These are phyloP conservation scores for Melinopterus prodromus DNA, from an alignment of 2,888 invertebrate species.

Conservation along the genomic window DNA sequence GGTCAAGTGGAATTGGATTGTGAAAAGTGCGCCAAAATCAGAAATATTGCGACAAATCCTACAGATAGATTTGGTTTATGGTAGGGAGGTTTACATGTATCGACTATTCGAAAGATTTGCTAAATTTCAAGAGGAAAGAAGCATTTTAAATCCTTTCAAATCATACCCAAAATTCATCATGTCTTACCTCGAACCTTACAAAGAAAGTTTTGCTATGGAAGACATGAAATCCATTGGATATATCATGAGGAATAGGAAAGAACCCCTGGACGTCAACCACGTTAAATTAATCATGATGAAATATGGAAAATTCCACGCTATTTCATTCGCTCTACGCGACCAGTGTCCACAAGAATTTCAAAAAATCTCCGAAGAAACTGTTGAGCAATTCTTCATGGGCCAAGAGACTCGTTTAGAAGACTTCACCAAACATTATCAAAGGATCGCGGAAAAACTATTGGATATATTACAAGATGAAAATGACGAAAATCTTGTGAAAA, in stretches of 20 bases:
- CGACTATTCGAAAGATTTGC: constrained; percentile 46
- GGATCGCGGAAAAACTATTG: neutral
- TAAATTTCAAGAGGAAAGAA: constrained; percentile 43
- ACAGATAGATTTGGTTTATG: constrained; percentile 44
- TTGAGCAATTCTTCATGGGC: neutral
- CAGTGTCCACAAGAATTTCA: constrained; percentile 39
- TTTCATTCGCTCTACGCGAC: constrained; percentile 48
- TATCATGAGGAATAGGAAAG: constrained; percentile 41
- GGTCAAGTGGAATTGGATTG: constrained; percentile 44
- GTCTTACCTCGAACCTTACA: constrained; percentile 37
- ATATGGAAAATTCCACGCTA: constrained; percentile 49
- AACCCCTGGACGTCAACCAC: constrained; percentile 47
- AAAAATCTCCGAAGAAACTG: neutral
- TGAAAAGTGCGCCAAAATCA: constrained; percentile 48
- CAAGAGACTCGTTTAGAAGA: neutral
- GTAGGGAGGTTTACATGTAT: constrained; percentile 50
- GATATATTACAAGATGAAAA: neutral
- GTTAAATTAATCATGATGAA: constrained; percentile 45
- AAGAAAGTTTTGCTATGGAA: constrained; percentile 46
- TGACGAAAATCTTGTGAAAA: neutral
- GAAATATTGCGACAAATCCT: constrained; percentile 42
- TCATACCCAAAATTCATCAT: constrained; percentile 37
- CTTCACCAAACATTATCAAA: neutral
- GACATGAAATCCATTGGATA: constrained; percentile 47
- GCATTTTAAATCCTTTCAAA: constrained; percentile 37